Base-by-base conservation (phyloP, 2,797 vertebrate genomes). In the Manis crassicaudata region DNA sequence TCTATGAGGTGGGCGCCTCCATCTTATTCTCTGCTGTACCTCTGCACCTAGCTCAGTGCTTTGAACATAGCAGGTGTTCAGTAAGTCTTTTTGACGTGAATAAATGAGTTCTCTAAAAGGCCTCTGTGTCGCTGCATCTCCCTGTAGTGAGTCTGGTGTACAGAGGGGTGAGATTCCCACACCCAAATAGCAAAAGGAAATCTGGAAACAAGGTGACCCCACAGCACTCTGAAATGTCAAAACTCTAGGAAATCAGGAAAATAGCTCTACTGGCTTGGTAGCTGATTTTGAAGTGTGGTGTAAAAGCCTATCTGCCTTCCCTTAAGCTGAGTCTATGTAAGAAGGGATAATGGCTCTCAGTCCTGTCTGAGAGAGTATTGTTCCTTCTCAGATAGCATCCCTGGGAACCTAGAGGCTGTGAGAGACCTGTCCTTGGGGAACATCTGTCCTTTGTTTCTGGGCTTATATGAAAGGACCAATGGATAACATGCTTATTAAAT, bases 401-500 rank as follows among this genome's bases (percentile, higher is more conserved):
- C 5, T 3, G 2, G 35, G 54, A 62, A 60, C 77, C 63, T 68
- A 3, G 1, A 43, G 14, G 50, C 32, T 27, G 72, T 84, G 77
- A 54, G 37, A 65, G 54, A 37, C 65, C 58, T 37, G 2, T 62
- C 73, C 84, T 58, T 3, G 7, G 62, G 50, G n/a, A 94, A 46
- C 54, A 27, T 23, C 16, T 80, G 80, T 75, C 75, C n/a, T 85
- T 91, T 75, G 75, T 90, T 56, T 90, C 40, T 37, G 46, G 60
- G 81, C 14, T 54, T 83, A 62, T 25, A 20, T 56, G 70, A 82
- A 76, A 96, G 40, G 37, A 46, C 40, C 56, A 73, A 86, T 54
- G 70, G 58, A 83, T 63, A 89, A 73, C 75, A 96, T 81, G 35
- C 50, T 73, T 82, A 72, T 0, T 95, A 83, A 25, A n/a, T 85